Evolutionary conservation across 2,113 vertebrate genomes (phyloP).

Genomic region (Herpetotheres cachinnans): DNA sequence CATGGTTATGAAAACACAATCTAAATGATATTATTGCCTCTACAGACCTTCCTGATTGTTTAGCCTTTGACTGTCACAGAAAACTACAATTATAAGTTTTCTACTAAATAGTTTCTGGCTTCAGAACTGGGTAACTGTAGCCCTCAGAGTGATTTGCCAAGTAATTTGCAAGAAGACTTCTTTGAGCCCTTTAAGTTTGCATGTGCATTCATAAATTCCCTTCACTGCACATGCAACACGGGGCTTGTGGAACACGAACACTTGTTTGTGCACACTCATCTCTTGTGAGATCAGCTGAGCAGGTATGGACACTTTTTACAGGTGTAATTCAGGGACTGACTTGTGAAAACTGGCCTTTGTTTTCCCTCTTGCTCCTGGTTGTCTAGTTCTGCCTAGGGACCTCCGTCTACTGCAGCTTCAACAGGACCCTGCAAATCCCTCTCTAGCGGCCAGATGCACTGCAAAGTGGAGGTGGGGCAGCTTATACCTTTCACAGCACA

Average conservation of each 20-base stretch:
- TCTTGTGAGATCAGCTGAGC: neutral
- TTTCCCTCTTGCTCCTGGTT: neutral
- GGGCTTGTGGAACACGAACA: neutral
- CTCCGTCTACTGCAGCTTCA: neutral
- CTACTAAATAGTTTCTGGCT: neutral
- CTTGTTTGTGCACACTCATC: neutral
- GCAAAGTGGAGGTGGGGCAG: neutral
- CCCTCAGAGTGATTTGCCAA: neutral
- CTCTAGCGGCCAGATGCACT: neutral
- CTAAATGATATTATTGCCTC: neutral
- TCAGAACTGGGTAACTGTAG: neutral
- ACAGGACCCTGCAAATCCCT: neutral
- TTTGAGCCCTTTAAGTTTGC: neutral
- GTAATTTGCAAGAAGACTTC: neutral
- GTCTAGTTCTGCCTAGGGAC: neutral
- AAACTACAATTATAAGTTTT: neutral
- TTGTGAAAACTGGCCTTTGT: neutral
- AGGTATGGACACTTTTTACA: neutral
- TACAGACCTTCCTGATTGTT: neutral
- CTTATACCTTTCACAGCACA: neutral
- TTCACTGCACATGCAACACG: neutral
- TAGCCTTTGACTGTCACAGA: neutral
- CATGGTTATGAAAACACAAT: neutral
- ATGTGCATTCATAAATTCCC: neutral
- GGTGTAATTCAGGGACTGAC: neutral